Evolutionary conservation across 2,888 invertebrate species (phyloP), one percentile per base, ranked within the genome.

Genomic region (Hedya salicella): DNA sequence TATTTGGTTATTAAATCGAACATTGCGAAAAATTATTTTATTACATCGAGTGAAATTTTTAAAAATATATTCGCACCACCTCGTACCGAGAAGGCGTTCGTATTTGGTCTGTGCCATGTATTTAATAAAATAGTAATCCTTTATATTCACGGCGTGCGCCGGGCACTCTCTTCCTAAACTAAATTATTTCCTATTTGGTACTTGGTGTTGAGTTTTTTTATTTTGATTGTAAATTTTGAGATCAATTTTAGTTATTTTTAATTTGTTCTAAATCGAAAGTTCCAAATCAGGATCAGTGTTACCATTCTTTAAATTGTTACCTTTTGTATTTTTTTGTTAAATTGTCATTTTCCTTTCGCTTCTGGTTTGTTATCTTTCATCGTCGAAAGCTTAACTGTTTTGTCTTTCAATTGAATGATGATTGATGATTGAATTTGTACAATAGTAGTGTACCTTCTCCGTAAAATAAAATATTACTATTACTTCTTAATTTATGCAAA

Each of bases 51-150:
- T 79, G 77, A 85, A 83, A 81, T 81, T 82, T 78, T 85, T 81
- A 74, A 78, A 76, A 71, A 73, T 78, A 78, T 81, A 77, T 78
- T 77, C 79, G 73, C 88, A 83, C 79, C 89, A 89, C 91, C 89
- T 78, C 69, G 90, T 91, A 89, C 89, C 88, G 79, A 25, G 36
- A 76, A 76, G 86, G 81, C 84, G 72, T 81, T 83, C 80, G 82
- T 85, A 85, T 88, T 88, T 88, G 90, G 89, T 89, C 80, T 81
- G 91, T 92, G 91, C 91, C 91, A 92, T 92, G 80, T 90, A 90
- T 90, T 90, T 91, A 88, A 90, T 89, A 17, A 53, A 56, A 57
- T 57, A 57, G 82, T 87, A 84, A 82, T 82, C 72, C 73, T 88
- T 25, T 25, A 25, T 86, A 89, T 88, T 90, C 89, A 89, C 75